A percentile compares a stretch with the other conserved stretches of the same genome.
Evolutionary conservation across 2,888 invertebrate genomes (phyloP).

Genomic region (Eupsilia transversa): DNA sequence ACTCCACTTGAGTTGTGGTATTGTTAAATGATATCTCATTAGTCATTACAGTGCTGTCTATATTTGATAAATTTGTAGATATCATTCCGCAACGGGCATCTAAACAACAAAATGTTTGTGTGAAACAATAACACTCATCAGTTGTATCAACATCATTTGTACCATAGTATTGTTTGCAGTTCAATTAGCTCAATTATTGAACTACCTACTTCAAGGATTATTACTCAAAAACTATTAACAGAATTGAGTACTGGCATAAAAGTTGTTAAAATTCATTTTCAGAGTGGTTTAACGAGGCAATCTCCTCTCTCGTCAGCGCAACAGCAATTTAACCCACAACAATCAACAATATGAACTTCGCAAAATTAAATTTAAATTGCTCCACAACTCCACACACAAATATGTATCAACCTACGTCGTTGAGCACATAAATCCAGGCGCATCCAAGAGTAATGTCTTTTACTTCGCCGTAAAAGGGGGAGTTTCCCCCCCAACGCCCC

Average conservation of each 20-base stretch:
- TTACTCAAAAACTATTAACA: slow-evolving; percentile 32
- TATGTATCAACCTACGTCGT: slow-evolving; percentile 61
- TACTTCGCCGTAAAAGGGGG: slow-evolving; percentile 69
- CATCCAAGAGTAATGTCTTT: slow-evolving; percentile 78
- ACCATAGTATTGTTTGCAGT: not conserved
- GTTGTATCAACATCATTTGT: no score
- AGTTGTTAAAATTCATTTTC: slow-evolving; percentile 26
- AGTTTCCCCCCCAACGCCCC: slow-evolving; percentile 10
- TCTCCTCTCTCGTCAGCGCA: slow-evolving; percentile 12
- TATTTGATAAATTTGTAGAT: slow-evolving; percentile 27
- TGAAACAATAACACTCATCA: not conserved
- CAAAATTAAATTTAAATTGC: slow-evolving; percentile 54
- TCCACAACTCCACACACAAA: slow-evolving; percentile 57
- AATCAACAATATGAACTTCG: slow-evolving; percentile 37
- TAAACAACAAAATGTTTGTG: not conserved
- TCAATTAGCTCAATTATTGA: not conserved
- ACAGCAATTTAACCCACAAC: slow-evolving; percentile 24
- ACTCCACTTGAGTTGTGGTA: not conserved
- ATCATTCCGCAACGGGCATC: not conserved
- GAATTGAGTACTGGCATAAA: slow-evolving; percentile 19
- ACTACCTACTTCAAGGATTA: not conserved
- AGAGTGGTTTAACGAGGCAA: slow-evolving; percentile 24
- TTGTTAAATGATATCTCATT: not conserved
- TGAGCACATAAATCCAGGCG: slow-evolving; percentile 73
- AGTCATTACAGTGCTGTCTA: not conserved